Evolutionary conservation across 2,797 vertebrate species (phyloP).

Genomic region (Melanogrammus aeglefinus): DNA sequence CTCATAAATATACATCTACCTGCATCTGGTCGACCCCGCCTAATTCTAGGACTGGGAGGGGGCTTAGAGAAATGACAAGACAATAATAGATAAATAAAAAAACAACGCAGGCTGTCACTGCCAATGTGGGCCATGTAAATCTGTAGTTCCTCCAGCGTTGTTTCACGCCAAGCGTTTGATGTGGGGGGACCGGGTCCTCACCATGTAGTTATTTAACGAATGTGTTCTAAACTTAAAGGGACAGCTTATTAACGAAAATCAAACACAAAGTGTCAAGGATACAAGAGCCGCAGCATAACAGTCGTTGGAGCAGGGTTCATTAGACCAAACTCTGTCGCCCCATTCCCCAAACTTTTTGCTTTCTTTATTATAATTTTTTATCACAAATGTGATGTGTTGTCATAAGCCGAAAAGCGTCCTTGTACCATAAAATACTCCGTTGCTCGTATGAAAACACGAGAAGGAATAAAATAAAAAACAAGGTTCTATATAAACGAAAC

Average conservation of each 20-base stretch:
- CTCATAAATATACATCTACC: constrained; percentile 74
- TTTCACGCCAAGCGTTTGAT: background rate
- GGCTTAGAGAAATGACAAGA: constrained; percentile 55
- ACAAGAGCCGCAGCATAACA: background rate
- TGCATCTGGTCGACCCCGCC: constrained; percentile 60
- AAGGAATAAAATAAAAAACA: background rate
- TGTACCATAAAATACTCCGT: background rate
- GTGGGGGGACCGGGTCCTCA: background rate
- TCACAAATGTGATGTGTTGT: background rate
- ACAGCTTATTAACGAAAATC: background rate
- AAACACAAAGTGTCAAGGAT: background rate
- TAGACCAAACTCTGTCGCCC: background rate
- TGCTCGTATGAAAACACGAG: background rate
- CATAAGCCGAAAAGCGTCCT: background rate
- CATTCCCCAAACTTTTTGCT: background rate
- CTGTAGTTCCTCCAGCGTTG: background rate
- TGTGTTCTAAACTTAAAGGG: background rate
- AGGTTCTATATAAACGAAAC: background rate
- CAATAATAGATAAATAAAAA: constrained; percentile 1
- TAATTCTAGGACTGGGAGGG: constrained; percentile 29
- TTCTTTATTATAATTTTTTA: background rate
- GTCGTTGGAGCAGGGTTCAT: background rate
- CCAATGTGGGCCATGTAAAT: constrained; percentile 35
- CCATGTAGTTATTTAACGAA: background rate
- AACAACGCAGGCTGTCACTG: constrained; percentile 57